Evolutionary conservation across 2,113 vertebrate species (phyloP).

Genomic region (Ailurus styani): DNA sequence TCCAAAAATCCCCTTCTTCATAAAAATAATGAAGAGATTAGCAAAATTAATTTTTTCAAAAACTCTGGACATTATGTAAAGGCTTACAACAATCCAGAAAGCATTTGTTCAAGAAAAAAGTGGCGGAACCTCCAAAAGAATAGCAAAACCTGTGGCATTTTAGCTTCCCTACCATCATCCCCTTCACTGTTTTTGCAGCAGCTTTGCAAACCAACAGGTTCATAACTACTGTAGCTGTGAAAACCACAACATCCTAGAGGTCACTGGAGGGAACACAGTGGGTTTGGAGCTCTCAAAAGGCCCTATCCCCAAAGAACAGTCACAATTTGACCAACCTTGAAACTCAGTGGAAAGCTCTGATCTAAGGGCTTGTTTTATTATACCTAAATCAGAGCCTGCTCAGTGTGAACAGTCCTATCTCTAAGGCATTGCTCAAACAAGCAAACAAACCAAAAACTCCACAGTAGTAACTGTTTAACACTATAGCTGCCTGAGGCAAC

Average conservation of each 20-base stretch:
- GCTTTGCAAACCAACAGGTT: not conserved
- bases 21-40: not conserved
- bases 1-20: not conserved
- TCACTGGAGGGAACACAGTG: not conserved
- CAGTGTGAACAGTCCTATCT: not conserved
- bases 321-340: not conserved
- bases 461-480: not conserved
- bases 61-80: not conserved
- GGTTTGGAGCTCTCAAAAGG: not conserved
- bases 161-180: not conserved
- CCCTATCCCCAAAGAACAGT: not conserved
- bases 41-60: not conserved
- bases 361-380: not conserved
- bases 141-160: not conserved
- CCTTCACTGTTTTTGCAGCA: not conserved
- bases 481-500: not conserved
- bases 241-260: not conserved
- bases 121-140: not conserved
- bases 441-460: not conserved
- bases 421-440: not conserved
- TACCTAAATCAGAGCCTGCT: not conserved
- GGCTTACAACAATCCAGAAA: not conserved
- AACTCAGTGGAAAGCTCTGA: not conserved
- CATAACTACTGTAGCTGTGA: not conserved
- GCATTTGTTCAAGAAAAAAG: not conserved